phyloP scores from a whole-genome alignment of 2,888 invertebrate genomes.

The Dioctria linearis region DNA sequence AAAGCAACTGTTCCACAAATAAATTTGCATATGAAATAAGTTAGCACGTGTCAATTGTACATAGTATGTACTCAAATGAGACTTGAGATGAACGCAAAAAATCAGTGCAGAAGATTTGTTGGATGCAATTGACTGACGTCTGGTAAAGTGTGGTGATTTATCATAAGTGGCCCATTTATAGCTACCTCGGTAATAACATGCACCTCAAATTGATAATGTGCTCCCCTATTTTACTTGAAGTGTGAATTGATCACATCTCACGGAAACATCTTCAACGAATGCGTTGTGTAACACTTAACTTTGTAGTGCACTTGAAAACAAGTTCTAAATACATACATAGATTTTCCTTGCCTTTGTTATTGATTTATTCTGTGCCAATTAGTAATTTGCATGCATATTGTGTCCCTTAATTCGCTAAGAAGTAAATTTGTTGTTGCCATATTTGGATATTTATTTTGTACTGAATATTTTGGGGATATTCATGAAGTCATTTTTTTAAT shows the following conservation, averaged over 20 bases:
- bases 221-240: conserved; percentile 31
- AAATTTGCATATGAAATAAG: conserved; percentile 55
- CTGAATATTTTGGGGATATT: too few relatives aligned
- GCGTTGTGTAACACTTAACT: conserved; percentile 45
- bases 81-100: not conserved
- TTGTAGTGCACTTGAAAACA: conserved; percentile 8
- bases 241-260: conserved; percentile 56
- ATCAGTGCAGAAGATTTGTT: not conserved
- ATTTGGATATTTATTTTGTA: too few relatives aligned
- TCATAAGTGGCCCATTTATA: not conserved
- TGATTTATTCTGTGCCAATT: not conserved
- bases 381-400: too few relatives aligned
- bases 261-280: conserved; percentile 39
- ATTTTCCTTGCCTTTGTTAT: not conserved
- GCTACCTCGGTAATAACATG: conserved; percentile 36
- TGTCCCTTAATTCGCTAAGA: too few relatives aligned
- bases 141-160: conserved; percentile 30
- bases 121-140: conserved; percentile 29
- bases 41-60: conserved; percentile 58
- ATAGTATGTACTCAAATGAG: not conserved
- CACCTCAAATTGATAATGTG: conserved; percentile 58
- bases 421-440: too few relatives aligned
- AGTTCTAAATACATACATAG: not conserved
- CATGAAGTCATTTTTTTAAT: too few relatives aligned
- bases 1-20: conserved; percentile 56